Evolutionary conservation across 1,140 invertebrate genomes (phyloP), one percentile per base, ranked within the genome.

Genomic region (Drosophila parvula): DNA sequence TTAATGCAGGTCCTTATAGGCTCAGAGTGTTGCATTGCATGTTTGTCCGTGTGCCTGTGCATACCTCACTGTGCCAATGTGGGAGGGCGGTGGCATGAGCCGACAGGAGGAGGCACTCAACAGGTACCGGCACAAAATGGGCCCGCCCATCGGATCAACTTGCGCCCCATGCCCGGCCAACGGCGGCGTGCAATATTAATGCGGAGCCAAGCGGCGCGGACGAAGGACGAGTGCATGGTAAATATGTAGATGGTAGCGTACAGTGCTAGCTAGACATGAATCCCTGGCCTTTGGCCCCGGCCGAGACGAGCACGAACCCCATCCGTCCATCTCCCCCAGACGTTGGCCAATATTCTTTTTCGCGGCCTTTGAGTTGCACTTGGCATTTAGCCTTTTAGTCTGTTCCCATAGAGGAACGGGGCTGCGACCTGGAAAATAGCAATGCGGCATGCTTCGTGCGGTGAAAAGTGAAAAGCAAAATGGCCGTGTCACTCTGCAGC

Each of bases 201-300:
- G 62, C 65, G 28, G 61, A 62, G 65, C 67, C 79, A 51, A 62
- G 75, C 62, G 50, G 48, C 45, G 14, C 14, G 51, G 51, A 27
- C 34, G 51, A 55, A 55, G 51, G 56, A 64, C 79, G 62, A 85
- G 83, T 82, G 82, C 75, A 82, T 82, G 83, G 82, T 76, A 88
- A 88, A 85, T 73, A 22, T 22, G 22, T 22, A 85, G 62, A 76
- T 62, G 62, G 74, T 74, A 41, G 50, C 50, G 62, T 10, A 53
- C 79, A 78, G 47, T 71, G 79, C 82, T 81, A 81, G 71, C 67
- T 38, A 55, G 74, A 65, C 74, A 30, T 55, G 51, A 55, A 55
- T 55, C 51, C 51, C 34, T 55, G 51, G 51, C 51, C 51, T 55
- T 55, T 55, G 51, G 51, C 51, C 51, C 51, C 27, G 51, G 51